A percentile compares a stretch with the other conserved stretches of the same genome.
Conservation (phyloP, 2,113 vertebrate genomes). For the Nesospiza acunhae region DNA sequence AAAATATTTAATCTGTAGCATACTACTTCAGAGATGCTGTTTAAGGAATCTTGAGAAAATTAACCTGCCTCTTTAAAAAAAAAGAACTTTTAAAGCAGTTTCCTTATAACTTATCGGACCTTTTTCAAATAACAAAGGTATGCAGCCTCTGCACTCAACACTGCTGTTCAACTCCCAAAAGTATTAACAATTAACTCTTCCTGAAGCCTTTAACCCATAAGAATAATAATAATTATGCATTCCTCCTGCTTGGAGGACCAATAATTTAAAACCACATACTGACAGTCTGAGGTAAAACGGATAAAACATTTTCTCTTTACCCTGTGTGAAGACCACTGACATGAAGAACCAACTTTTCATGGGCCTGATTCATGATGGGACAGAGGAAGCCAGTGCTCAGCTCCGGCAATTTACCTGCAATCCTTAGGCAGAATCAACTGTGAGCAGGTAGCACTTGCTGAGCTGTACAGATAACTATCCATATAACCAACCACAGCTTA, state of each 20-base stretch:
- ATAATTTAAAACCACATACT: neutral
- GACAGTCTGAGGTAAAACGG: neutral
- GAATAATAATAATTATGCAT: neutral
- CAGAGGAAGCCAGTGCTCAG: neutral
- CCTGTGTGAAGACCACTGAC: neutral
- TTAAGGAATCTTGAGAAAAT: neutral
- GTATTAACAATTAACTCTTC: neutral
- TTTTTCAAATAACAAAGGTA: conserved; percentile 44
- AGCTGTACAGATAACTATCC: neutral
- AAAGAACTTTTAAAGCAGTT: neutral
- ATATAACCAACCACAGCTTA: neutral
- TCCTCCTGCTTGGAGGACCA: neutral
- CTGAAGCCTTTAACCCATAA: neutral
- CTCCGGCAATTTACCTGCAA: neutral
- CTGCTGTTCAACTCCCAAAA: neutral
- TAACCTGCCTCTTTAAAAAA: neutral
- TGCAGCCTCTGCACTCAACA: neutral
- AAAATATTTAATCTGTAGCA: neutral
- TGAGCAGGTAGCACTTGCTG: neutral
- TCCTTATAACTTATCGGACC: neutral
- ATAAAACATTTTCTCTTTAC: neutral
- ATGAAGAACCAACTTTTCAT: neutral
- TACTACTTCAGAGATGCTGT: neutral
- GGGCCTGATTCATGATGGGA: neutral
- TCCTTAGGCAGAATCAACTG: neutral